phyloP scores from a whole-genome alignment of 2,888 invertebrate species.

The Odontocolon sp. region DNA sequence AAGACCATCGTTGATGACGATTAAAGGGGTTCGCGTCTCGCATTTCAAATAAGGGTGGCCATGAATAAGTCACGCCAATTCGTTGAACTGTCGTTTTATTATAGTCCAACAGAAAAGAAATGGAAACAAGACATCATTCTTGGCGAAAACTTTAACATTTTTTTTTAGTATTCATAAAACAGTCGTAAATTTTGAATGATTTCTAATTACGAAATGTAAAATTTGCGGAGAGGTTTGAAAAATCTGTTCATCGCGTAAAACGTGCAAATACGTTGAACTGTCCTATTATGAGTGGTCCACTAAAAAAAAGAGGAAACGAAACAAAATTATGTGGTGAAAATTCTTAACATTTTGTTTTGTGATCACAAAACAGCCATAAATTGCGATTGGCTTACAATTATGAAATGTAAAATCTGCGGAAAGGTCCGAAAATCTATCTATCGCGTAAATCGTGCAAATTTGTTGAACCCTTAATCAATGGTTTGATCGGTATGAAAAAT shows the following conservation, averaged over 20 bases:
- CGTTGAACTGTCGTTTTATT: not conserved
- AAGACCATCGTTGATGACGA: not conserved
- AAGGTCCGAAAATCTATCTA: not conserved
- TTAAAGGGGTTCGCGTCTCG: not conserved
- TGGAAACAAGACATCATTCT: not conserved
- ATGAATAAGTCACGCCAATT: not conserved
- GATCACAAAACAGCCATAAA: not conserved
- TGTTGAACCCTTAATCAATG: too few relatives aligned
- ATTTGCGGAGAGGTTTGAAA: too few relatives aligned
- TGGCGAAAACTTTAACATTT: not conserved
- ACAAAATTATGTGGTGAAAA: not conserved
- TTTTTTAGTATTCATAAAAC: too few relatives aligned
- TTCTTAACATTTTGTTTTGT: not conserved
- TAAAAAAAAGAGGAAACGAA: not conserved
- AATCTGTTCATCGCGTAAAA: too few relatives aligned
- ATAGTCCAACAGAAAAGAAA: too few relatives aligned
- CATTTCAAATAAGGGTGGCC: constrained; percentile 23
- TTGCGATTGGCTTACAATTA: not conserved
- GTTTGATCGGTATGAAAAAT: too few relatives aligned
- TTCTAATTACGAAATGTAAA: too few relatives aligned
- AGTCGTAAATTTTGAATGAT: too few relatives aligned
- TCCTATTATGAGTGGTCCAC: too few relatives aligned
- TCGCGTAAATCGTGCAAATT: too few relatives aligned
- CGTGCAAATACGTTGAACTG: too few relatives aligned
- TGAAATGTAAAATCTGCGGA: not conserved